Conservation (phyloP, 30 jellyfish, hydroid and myxozoan species). For the Aurelia aurita region DNA sequence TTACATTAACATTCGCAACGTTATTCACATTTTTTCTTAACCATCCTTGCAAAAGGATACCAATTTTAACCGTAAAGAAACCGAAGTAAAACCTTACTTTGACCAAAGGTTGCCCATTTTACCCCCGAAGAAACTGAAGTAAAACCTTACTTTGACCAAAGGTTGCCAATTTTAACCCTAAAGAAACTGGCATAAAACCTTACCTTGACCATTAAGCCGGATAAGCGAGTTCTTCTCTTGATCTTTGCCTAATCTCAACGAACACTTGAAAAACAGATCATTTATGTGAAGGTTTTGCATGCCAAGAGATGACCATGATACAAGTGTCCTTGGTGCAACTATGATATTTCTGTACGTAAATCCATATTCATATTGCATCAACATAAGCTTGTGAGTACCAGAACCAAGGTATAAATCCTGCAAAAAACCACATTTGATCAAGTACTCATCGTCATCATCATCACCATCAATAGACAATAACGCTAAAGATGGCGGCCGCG, state of each 20-base stretch:
- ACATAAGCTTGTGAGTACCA: constrained; percentile 56
- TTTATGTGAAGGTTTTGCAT: constrained; percentile 79
- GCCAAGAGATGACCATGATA: constrained; percentile 85
- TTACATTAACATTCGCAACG: too few species aligned
- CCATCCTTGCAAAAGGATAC: too few species aligned
- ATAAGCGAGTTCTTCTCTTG: constrained; percentile 12
- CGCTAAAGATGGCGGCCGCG: too few species aligned
- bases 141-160: too few species aligned
- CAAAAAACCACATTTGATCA: not conserved
- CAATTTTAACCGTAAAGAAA: too few species aligned
- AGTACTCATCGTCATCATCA: too few species aligned
- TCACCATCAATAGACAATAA: too few species aligned
- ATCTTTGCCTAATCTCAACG: not conserved
- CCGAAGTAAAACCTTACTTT: too few species aligned
- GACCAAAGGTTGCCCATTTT: too few species aligned
- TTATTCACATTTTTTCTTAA: too few species aligned
- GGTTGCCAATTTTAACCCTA: too few species aligned
- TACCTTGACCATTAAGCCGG: constrained; percentile 68
- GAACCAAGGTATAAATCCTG: constrained; percentile 58
- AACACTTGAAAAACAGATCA: constrained; percentile 41
- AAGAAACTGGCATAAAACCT: not conserved
- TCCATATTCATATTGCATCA: constrained; percentile 61
- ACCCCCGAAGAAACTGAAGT: too few species aligned
- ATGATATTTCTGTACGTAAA: constrained; percentile 63
- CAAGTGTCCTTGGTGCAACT: constrained; percentile 69